Evolutionary conservation across 2,888 invertebrate species (phyloP).

Genomic region (Stenichneumon culpator): DNA sequence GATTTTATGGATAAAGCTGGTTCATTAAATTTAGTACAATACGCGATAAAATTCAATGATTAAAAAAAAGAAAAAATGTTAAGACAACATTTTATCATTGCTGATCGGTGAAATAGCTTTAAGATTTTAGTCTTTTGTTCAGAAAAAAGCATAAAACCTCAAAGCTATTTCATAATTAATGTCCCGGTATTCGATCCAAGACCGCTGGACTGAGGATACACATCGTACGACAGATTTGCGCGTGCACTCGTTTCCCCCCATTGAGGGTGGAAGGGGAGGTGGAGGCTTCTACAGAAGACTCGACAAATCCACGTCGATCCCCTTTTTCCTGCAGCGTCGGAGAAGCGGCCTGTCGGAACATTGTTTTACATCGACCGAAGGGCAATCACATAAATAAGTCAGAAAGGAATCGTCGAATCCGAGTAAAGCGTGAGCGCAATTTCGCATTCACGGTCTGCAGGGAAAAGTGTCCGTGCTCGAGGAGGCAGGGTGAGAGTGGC

Average conservation of each 20-base stretch:
- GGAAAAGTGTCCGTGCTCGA: slow-evolving; percentile 74
- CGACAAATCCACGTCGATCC: slow-evolving; percentile 69
- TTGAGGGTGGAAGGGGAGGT: neutral
- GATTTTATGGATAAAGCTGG: neutral
- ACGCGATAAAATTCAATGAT: neutral
- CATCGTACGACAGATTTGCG: slow-evolving; percentile 1
- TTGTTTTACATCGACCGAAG: slow-evolving; percentile 79
- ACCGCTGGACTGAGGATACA: neutral
- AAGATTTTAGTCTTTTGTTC: neutral
- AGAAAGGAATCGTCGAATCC: slow-evolving; percentile 72
- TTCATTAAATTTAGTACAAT: too few relatives aligned
- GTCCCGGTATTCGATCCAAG: slow-evolving; percentile 10
- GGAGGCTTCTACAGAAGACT: slow-evolving; percentile 21
- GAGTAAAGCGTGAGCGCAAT: slow-evolving; percentile 75
- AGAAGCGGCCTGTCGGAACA: slow-evolving; percentile 70
- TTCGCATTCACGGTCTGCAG: slow-evolving; percentile 82
- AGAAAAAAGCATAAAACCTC: neutral
- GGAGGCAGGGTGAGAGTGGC: slow-evolving; percentile 18
- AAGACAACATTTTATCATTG: neutral
- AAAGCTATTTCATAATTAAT: slow-evolving; percentile 15
- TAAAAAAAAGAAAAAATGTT: neutral
- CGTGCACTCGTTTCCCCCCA: slow-evolving; percentile 42
- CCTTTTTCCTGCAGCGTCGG: slow-evolving; percentile 47
- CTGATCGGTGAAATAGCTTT: neutral
- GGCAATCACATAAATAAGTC: slow-evolving; percentile 83